Evolutionary conservation across 2,888 invertebrate species (phyloP), one percentile per base, ranked within the genome.

Genomic region (Amiota mariae): DNA sequence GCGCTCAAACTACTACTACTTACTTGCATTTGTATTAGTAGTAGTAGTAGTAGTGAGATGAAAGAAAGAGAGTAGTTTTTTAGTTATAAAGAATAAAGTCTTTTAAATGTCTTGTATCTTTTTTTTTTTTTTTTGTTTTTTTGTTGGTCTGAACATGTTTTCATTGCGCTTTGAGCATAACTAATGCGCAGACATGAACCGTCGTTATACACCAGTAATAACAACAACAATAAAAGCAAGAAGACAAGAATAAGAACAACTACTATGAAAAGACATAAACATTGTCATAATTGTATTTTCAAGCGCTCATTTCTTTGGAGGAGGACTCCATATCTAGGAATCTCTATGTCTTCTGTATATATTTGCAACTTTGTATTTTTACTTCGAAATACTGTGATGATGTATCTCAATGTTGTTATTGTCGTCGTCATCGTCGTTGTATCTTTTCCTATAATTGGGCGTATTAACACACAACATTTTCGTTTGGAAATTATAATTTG

Each of bases 401-500:
- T 68, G 67, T 51, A 54, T 54, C 54, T 8, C 20, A 20, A 59
- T 20, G 59, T 15, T 20, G 51, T 4, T 20, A 20, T 24, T 66
- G 8, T 66, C 8, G 9, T 59, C 59, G 18, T 24, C 48, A 1
- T 66, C 8, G 9, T 59, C 59, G 18, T 20, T 20, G 46, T 67
- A 15, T 59, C 15, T 18, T 63, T 13, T 46, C 36, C n/a, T 71
- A 46, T 72, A 72, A 72, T 72, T 72, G 64, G 48, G 48, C 66
- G 20, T 71, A 71, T 72, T 75, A 72, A 68, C 67, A 68, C 67
- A 24, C 51, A 63, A 63, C 63, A 46, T 13, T 36, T 36, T 63
- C 24, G 36, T 24, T 67, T 63, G 75, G 57, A 67, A 70, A 75
- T 75, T 70, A 72, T 70, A 75, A 72, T 72, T 75, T 75, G 68